These are phyloP conservation scores for Sericinus montela DNA, from an alignment of 2,888 invertebrate species.

Conservation along the genomic window DNA sequence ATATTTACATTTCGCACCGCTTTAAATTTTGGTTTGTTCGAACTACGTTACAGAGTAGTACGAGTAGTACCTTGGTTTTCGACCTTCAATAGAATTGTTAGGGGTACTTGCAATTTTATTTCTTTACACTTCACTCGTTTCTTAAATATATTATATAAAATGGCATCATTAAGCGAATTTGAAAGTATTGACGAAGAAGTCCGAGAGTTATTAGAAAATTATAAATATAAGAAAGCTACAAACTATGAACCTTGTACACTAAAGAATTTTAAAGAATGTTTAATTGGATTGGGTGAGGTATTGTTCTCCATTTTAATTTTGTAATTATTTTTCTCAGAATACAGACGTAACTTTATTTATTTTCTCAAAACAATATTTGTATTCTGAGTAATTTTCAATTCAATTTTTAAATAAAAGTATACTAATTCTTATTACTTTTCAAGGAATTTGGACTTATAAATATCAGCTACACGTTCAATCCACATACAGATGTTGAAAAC, in stretches of 20 bases:
- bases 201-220: conserved; percentile 62
- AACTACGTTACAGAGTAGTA: no score
- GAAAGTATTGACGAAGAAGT: conserved; percentile 65
- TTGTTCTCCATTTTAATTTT: not conserved
- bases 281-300: conserved; percentile 65
- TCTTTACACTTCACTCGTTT: no score
- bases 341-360: no score
- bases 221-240: conserved; percentile 61
- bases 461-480: conserved; percentile 62
- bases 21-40: no score
- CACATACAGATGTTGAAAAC: conserved; percentile 50
- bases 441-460: conserved; percentile 63
- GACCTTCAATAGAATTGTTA: no score
- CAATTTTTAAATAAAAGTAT: not conserved
- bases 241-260: conserved; percentile 61
- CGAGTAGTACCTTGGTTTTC: no score
- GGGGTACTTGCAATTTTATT: no score
- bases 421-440: not conserved
- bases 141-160: conserved; percentile 11
- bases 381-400: no score
- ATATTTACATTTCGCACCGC: no score
- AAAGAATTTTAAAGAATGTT: conserved; percentile 59
- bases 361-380: no score
- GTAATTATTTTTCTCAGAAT: no score
- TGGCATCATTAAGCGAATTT: conserved; percentile 31